Percentiles rank a stretch among this genome's conserved stretches.
These are phyloP conservation scores for Shinisaurus crocodilurus DNA, from an alignment of 2,113 vertebrate genomes.

Conservation along the genomic window DNA sequence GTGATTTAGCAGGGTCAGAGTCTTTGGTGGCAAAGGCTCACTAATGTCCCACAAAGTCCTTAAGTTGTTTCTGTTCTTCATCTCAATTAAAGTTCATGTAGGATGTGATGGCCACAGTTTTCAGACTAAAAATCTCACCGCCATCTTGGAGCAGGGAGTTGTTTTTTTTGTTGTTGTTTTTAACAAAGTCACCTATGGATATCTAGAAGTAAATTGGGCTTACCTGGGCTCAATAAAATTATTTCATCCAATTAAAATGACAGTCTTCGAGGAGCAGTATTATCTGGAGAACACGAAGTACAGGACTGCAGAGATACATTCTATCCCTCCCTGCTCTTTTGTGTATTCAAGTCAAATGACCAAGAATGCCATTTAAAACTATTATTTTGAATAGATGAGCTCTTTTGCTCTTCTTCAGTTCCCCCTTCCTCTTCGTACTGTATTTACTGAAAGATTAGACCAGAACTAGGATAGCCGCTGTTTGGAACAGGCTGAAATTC, in stretches of 20 bases:
- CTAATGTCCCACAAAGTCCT: background rate
- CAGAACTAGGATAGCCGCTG: conserved; percentile 13
- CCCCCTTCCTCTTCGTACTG: background rate
- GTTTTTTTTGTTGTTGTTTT: too few species aligned
- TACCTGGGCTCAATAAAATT: background rate
- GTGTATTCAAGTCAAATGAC: conserved; percentile 1
- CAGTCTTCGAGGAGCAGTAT: conserved; percentile 6
- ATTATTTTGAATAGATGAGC: background rate
- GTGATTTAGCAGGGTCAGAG: background rate
- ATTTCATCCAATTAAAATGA: conserved; percentile 19
- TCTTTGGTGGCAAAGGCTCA: background rate
- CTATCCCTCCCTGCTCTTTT: conserved; percentile 15
- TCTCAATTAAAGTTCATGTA: conserved; percentile 4
- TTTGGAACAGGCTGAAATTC: conserved; percentile 23
- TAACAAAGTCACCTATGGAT: background rate
- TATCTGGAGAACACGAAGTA: background rate
- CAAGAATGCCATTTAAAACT: conserved; percentile 5
- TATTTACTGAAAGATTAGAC: background rate
- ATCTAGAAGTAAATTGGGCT: conserved; percentile 29
- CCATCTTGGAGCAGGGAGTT: background rate
- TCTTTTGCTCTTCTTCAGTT: background rate
- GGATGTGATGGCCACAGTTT: background rate
- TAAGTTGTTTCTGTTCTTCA: background rate
- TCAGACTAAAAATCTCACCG: conserved; percentile 19
- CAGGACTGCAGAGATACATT: conserved; percentile 24